Evolutionary conservation across 1,140 invertebrate species (phyloP).

Genomic region (Brachionus manjavacas): DNA sequence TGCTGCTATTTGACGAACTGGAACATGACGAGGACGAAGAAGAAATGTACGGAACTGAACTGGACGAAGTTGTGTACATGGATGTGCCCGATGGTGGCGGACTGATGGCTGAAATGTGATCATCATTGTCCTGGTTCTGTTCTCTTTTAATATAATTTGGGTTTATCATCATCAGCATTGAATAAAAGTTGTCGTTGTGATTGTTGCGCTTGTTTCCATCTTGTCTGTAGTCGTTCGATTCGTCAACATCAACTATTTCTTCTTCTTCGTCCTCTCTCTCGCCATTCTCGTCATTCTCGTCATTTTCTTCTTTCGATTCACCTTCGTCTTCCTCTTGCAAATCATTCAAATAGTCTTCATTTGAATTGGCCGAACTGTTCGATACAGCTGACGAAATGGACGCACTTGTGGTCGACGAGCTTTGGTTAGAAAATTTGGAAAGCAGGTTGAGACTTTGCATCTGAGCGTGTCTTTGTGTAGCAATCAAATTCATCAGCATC

Average conservation of each 20-base stretch:
- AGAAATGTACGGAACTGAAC: slow-evolving; percentile 13
- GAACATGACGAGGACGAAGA: slow-evolving; percentile 9
- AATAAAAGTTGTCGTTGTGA: background rate
- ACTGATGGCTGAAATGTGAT: background rate
- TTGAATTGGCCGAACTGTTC: slow-evolving; percentile 3
- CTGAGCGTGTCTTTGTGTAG: slow-evolving; percentile 5
- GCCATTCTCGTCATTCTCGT: background rate
- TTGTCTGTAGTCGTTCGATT: background rate
- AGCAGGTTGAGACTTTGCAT: background rate
- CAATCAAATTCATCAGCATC: slow-evolving; percentile 1
- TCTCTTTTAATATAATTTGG: slow-evolving; percentile 1
- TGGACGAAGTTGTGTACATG: background rate
- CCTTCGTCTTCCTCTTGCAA: background rate
- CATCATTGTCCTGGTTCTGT: background rate
- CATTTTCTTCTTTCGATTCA: background rate
- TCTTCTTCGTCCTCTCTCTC: background rate
- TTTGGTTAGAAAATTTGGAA: background rate
- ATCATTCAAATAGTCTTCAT: background rate
- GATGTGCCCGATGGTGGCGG: slow-evolving; percentile 6
- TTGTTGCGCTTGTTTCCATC: background rate
- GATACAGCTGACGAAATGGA: slow-evolving; percentile 17
- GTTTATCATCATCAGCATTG: slow-evolving; percentile 32
- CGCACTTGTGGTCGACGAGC: slow-evolving; percentile 11
- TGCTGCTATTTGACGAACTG: slow-evolving; percentile 10
- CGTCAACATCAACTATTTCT: background rate